Evolutionary conservation across 2,113 vertebrate species (phyloP).

Genomic region (Laticauda laticaudata): DNA sequence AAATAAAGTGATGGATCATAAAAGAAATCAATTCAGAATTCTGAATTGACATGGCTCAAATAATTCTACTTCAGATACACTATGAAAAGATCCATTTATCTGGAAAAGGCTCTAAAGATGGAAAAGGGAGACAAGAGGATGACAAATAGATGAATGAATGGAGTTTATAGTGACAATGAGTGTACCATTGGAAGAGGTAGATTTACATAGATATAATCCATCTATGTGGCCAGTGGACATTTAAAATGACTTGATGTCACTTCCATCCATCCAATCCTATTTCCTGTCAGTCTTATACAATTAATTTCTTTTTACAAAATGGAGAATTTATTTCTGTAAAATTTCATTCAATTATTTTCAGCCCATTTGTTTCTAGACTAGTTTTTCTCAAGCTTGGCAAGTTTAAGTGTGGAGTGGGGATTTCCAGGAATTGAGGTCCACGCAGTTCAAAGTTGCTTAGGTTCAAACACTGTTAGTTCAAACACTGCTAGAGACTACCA

Average conservation of each 20-base stretch:
- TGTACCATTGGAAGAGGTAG: neutral
- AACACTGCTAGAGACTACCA: neutral
- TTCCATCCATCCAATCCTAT: neutral
- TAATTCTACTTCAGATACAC: neutral
- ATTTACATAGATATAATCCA: neutral
- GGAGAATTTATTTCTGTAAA: neutral
- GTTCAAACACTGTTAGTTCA: too few relatives aligned
- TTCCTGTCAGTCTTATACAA: neutral
- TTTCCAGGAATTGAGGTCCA: neutral
- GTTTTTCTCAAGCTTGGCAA: neutral
- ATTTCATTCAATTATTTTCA: neutral
- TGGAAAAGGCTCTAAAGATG: neutral
- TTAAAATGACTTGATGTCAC: neutral
- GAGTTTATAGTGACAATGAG: neutral
- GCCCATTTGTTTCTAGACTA: neutral
- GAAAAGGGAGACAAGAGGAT: neutral
- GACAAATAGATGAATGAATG: neutral
- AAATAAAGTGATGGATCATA: neutral
- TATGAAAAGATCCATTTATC: neutral
- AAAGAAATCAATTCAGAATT: neutral
- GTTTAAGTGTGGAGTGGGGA: neutral
- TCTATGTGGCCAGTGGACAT: neutral
- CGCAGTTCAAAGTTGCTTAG: neutral
- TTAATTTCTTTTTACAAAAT: neutral
- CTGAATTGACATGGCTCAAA: neutral